Evolutionary conservation across 2,113 vertebrate genomes (phyloP), one percentile per base, ranked within the genome.

Genomic region (Willisornis vidua): DNA sequence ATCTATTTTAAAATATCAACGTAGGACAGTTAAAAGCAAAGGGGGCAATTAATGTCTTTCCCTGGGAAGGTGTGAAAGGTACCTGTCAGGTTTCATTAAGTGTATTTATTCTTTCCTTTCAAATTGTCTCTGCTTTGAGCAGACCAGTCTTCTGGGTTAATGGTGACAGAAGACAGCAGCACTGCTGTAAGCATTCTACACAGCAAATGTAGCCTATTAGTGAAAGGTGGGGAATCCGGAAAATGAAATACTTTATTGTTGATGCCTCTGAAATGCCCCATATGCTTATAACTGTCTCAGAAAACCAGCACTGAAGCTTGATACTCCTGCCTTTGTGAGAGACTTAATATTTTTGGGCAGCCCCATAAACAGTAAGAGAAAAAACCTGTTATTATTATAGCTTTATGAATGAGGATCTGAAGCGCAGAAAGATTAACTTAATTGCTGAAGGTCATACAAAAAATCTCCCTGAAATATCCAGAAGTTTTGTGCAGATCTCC

Each of bases 21-120:
- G n/a, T 87, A 96, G 89, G 93, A 95, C 93, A 95, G 93, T 85
- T 96, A 94, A 96, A 96, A 96, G 91, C 81, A 94, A 95, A 96
- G 77, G 93, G 91, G 87, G 93, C 93, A 96, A 97, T 97, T 97
- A 97, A 95, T 91, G 94, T 95, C 87, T 96, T 93, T 95, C 49
- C 62, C 81, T 79, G 84, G 84, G 87, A 95, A 95, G 87, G 89
- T 97, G 91, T 96, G 95, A 96, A 94, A 97, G 77, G 91, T 95
- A 94, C 89, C 89, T 97, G 95, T 96, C 95, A 97, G 77, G 58
- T 95, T 95, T 96, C 91, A 94, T 92, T 95, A 96, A 89, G 51
- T 76, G 43, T 95, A 96, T 97, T 96, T 96, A 93, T 91, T 96
- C 89, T 94, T 92, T 82, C 84, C 66, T 94, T 95, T 95, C 95